Evolutionary conservation across 2,888 invertebrate genomes (phyloP), one percentile per base, ranked within the genome.

Genomic region (Torymus texanus): DNA sequence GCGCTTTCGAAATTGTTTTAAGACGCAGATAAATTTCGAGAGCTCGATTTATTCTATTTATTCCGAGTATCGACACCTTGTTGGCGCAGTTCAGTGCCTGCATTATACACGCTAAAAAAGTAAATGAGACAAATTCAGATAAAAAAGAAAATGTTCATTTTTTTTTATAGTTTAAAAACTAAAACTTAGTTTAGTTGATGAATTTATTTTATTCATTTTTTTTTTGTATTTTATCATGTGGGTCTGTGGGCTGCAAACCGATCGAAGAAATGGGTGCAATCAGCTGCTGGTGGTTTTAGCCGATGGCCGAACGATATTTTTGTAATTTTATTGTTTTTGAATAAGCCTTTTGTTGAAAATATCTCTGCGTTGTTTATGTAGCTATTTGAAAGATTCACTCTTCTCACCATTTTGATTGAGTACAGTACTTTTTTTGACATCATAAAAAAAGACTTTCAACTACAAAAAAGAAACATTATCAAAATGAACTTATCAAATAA

Each of bases 11-110:
- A 41, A 41, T 41, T 41, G 1, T 41, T 41, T 41, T 41, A 1
- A 13, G n/a, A 62, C 4, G 12, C 8, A 58, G 2, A 12, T 21
- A 16, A 63, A 76, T 68, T 75, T 62, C 13, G 29, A 4, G 0
- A 14, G 16, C 29, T 18, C 53, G n/a, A 21, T 21, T 21, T 50
- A 3, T 2, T 53, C 50, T 41, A 12, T 24, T 16, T 29, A 50
- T 61, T 29, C 51, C 58, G 24, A 80, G 65, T 73, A 14, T 84
- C 83, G 84, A 84, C 83, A 87, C 86, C 87, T 87, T 87, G 86
- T 87, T 87, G 87, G 86, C 87, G 83, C 67, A 75, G 53, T 72
- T 81, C 75, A 81, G 75, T 78, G 72, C 75, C 41, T 41, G 41
- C 41, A 41, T 8, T 8, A 71, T 75, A 78, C 14, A 67, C 58